Evolutionary conservation across 2,797 vertebrate genomes (phyloP).

Genomic region (Margarornis squamiger): DNA sequence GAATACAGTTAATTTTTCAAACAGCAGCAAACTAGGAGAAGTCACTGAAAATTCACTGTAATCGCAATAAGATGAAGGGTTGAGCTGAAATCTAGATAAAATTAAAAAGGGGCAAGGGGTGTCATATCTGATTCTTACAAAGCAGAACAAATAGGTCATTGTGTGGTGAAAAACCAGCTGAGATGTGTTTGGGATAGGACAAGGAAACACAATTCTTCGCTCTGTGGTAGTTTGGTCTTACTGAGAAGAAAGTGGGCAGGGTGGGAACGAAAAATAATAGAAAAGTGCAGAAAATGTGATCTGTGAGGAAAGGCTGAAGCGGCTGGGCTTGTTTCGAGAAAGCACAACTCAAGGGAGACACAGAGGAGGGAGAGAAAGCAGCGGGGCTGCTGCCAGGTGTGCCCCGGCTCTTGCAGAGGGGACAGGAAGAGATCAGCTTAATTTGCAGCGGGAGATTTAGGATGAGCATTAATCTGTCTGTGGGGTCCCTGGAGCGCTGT

Average conservation of each 20-base stretch:
- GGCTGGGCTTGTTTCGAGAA: background rate
- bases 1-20: background rate
- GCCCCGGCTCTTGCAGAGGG: background rate
- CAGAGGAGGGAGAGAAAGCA: background rate
- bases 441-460: background rate
- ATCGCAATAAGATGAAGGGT: background rate
- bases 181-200: background rate
- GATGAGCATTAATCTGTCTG: background rate
- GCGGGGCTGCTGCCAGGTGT: background rate
- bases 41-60: background rate
- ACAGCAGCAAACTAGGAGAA: background rate
- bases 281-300: background rate
- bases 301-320: background rate
- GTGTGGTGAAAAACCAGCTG: background rate
- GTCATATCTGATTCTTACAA: background rate
- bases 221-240: background rate
- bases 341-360: background rate
- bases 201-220: background rate
- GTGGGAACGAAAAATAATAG: background rate
- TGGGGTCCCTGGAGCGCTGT: background rate
- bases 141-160: background rate
- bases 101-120: background rate
- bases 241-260: background rate
- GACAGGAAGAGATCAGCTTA: background rate
- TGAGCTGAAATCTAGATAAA: background rate